These are phyloP conservation scores for Benitochromis conjunctus DNA, from an alignment of 2,113 vertebrate species.

Conservation along the genomic window DNA sequence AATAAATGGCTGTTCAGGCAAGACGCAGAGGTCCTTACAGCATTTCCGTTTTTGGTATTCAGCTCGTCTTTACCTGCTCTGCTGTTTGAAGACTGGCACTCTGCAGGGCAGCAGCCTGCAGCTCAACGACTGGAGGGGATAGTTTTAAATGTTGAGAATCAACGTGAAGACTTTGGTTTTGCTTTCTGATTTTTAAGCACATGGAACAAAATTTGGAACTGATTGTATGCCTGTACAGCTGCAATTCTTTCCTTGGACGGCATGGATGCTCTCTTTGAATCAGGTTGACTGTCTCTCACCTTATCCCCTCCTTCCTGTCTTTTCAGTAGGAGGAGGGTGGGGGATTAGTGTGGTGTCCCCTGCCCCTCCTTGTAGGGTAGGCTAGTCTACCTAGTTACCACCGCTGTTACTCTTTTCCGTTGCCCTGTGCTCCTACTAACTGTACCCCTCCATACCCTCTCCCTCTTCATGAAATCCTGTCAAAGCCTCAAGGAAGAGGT, in stretches of 20 bases:
- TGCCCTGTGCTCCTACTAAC: neutral
- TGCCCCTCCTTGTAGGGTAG: slow-evolving; percentile 33
- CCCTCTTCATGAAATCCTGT: slow-evolving; percentile 82
- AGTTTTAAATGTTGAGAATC: neutral
- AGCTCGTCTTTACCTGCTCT: slow-evolving; percentile 16
- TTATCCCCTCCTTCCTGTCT: slow-evolving; percentile 63
- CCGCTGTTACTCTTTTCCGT: neutral
- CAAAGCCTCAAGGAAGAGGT: slow-evolving; percentile 84
- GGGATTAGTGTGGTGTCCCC: slow-evolving; percentile 55
- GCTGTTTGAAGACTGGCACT: slow-evolving; percentile 18
- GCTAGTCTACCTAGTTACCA: neutral
- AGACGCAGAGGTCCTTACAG: slow-evolving; percentile 6
- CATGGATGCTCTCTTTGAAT: slow-evolving; percentile 71
- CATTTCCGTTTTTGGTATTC: neutral
- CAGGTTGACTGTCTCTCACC: slow-evolving; percentile 60
- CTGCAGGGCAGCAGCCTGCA: neutral
- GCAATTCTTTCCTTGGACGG: slow-evolving; percentile 25
- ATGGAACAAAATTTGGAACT: slow-evolving; percentile 25
- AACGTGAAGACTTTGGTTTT: slow-evolving; percentile 5
- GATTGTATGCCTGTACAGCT: slow-evolving; percentile 46
- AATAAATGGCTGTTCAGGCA: slow-evolving; percentile 50
- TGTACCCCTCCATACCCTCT: neutral
- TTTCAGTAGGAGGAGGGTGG: slow-evolving; percentile 62
- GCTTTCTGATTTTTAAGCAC: neutral
- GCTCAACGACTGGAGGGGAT: neutral